These are phyloP conservation scores for Vipera latastei DNA, from an alignment of 2,797 vertebrate species.

Conservation along the genomic window DNA sequence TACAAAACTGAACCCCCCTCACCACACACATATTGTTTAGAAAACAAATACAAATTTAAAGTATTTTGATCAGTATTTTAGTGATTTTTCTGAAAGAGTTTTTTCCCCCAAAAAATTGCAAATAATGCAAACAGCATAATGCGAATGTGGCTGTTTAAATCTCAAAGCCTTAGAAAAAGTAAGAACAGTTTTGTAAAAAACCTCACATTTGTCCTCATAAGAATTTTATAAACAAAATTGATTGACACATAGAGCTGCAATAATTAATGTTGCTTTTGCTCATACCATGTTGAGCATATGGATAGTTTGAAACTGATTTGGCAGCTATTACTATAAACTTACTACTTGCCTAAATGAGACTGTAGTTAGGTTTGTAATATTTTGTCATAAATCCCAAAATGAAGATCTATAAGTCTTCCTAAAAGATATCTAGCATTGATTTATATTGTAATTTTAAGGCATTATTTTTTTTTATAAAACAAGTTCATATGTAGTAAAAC, in stretches of 20 bases:
- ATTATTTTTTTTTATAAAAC: background rate
- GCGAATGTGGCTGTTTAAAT: background rate
- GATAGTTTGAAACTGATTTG: background rate
- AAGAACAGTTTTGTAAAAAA: background rate
- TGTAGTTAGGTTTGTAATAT: background rate
- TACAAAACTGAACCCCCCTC: constrained; percentile 36
- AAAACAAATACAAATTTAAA: constrained; percentile 18
- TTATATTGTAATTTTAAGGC: background rate
- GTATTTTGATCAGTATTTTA: constrained; percentile 43
- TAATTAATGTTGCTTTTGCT: background rate
- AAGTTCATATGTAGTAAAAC: background rate
- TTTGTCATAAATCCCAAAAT: background rate
- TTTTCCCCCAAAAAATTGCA: background rate
- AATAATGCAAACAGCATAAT: background rate
- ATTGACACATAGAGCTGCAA: background rate
- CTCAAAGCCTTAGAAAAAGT: background rate
- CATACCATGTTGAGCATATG: background rate
- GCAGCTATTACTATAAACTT: background rate
- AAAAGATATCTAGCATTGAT: background rate
- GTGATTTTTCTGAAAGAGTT: background rate
- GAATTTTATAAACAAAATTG: background rate
- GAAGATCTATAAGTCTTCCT: background rate
- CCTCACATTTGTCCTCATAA: background rate
- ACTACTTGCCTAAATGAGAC: background rate
- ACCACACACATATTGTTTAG: constrained; percentile 24